phyloP scores from a whole-genome alignment of 1,140 invertebrate genomes.

The Sipha flava region DNA sequence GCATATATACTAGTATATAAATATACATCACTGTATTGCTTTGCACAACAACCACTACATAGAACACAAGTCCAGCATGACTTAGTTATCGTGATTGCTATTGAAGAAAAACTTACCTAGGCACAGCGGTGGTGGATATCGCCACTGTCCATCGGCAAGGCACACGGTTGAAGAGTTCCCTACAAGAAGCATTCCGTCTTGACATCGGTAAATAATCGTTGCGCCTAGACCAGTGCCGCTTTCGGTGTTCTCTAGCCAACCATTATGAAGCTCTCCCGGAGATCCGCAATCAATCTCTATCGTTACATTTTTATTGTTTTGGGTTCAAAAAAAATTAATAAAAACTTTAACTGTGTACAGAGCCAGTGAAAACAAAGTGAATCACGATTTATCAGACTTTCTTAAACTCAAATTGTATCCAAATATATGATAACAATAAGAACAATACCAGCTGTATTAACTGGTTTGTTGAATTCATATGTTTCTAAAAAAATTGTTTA shows the following conservation, averaged over 20 bases:
- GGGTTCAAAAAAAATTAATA: neutral
- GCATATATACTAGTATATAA: too few species aligned
- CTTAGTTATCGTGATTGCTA: neutral
- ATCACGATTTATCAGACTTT: neutral
- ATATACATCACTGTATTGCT: neutral
- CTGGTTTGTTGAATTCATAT: too few species aligned
- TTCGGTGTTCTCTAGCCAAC: slow-evolving; percentile 89
- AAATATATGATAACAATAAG: neutral
- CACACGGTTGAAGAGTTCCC: slow-evolving; percentile 84
- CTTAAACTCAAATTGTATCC: neutral
- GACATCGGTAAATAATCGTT: slow-evolving; percentile 87
- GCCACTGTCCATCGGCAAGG: slow-evolving; percentile 85
- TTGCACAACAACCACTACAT: neutral
- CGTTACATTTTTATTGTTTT: slow-evolving; percentile 27
- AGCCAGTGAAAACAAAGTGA: neutral
- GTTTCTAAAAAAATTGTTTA: too few species aligned
- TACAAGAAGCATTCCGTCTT: slow-evolving; percentile 83
- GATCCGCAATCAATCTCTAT: slow-evolving; percentile 89
- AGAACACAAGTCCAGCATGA: neutral
- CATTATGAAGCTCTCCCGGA: slow-evolving; percentile 83
- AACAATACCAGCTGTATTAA: neutral
- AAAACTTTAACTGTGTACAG: neutral
- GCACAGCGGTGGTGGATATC: slow-evolving; percentile 82
- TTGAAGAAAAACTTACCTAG: slow-evolving; percentile 48
- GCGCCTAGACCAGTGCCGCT: slow-evolving; percentile 79